A percentile compares a stretch with the other conserved stretches of the same genome.
Conservation (phyloP, 2,797 vertebrate genomes). For the Sebastes cheni region DNA sequence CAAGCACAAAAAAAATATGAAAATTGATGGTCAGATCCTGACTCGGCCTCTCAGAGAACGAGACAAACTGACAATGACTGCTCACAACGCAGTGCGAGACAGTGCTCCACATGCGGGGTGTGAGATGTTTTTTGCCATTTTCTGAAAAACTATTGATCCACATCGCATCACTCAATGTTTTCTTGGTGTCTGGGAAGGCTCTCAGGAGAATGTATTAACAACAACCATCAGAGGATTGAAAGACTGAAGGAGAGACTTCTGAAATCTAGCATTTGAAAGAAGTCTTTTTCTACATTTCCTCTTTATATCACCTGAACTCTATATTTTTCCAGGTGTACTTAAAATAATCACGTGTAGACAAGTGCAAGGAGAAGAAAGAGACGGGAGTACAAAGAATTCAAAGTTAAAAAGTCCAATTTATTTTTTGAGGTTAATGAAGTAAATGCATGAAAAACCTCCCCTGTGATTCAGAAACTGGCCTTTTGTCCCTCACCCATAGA, state of each 20-base stretch:
- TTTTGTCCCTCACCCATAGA: neutral
- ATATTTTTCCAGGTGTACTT: conserved; percentile 16
- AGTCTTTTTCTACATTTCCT: conserved; percentile 16
- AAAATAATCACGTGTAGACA: conserved; percentile 37
- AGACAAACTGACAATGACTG: conserved; percentile 31
- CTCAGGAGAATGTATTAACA: conserved; percentile 61
- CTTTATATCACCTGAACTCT: conserved; percentile 26
- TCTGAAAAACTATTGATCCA: conserved; percentile 70
- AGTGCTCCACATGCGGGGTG: conserved; percentile 27
- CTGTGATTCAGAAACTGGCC: conserved; percentile 26
- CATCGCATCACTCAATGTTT: conserved; percentile 67
- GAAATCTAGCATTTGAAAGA: conserved; percentile 40
- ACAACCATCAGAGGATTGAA: conserved; percentile 38
- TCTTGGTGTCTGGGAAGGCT: conserved; percentile 46
- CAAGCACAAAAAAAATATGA: neutral
- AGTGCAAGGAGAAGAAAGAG: conserved; percentile 11
- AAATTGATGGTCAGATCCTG: conserved; percentile 11
- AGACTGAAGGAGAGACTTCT: conserved; percentile 35
- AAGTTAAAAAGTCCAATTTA: conserved; percentile 19
- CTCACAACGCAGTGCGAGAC: neutral
- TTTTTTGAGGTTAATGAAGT: conserved; percentile 42
- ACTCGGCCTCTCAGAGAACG: neutral
- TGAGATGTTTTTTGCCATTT: conserved; percentile 61
- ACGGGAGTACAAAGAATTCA: neutral
- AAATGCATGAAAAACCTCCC: conserved; percentile 11